Evolutionary conservation across 2,888 invertebrate genomes (phyloP).

Genomic region (Pocota personata): DNA sequence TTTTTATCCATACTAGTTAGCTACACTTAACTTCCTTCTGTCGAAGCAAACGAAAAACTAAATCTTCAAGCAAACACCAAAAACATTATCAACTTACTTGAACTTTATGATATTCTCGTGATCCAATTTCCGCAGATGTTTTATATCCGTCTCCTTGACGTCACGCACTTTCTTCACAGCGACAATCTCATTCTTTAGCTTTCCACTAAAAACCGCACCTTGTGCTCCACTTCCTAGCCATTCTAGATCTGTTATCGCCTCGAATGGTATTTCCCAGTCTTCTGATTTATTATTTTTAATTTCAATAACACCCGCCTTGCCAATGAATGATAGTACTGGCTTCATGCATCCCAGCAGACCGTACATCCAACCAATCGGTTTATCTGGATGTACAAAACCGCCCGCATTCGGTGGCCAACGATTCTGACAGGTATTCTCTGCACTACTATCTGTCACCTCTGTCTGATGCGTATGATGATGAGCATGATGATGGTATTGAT

Average conservation of each 20-base stretch:
- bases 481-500: slow-evolving; percentile 72
- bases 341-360: slow-evolving; percentile 94
- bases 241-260: slow-evolving; percentile 92
- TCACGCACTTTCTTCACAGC: slow-evolving; percentile 98
- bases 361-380: slow-evolving; percentile 89
- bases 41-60: background rate
- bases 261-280: slow-evolving; percentile 98
- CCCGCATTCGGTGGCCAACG: slow-evolving; percentile 83
- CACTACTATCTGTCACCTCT: slow-evolving; percentile 82
- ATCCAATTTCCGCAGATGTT: slow-evolving; percentile 94
- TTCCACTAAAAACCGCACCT: slow-evolving; percentile 96
- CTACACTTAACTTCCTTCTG: background rate
- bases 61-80: background rate
- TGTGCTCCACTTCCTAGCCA: slow-evolving; percentile 98
- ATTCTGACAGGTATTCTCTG: slow-evolving; percentile 82
- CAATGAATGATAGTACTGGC: slow-evolving; percentile 93
- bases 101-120: slow-evolving; percentile 96
- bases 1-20: too few species aligned
- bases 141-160: slow-evolving; percentile 95
- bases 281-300: slow-evolving; percentile 86
- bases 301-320: slow-evolving; percentile 89
- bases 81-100: slow-evolving; percentile 78
- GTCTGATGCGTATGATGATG: slow-evolving; percentile 78
- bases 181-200: slow-evolving; percentile 91
- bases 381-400: slow-evolving; percentile 82